phyloP scores from a whole-genome alignment of 2,113 vertebrate genomes.

The Ivindomyrus marchei region DNA sequence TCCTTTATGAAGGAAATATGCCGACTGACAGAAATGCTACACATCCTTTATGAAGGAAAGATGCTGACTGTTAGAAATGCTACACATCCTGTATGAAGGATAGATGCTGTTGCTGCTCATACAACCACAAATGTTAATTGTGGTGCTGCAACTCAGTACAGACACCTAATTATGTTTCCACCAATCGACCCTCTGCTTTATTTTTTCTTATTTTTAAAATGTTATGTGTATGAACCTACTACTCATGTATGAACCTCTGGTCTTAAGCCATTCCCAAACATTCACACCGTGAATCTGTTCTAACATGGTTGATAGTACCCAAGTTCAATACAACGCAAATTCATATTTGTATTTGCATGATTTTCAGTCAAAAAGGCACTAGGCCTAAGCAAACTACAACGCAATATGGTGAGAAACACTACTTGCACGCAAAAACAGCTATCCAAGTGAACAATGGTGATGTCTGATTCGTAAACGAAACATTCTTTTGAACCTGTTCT shows the following conservation, averaged over 20 bases:
- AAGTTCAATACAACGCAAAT: neutral
- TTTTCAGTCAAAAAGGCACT: neutral
- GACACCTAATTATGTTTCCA: neutral
- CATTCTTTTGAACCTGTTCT: neutral
- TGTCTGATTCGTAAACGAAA: neutral
- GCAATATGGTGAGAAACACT: neutral
- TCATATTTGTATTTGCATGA: neutral
- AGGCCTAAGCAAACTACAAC: neutral
- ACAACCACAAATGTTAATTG: neutral
- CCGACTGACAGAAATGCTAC: too few relatives aligned
- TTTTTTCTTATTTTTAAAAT: neutral
- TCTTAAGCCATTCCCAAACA: neutral
- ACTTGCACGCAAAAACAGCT: neutral
- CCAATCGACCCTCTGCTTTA: neutral
- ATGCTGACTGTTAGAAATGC: too few relatives aligned
- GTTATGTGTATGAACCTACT: neutral
- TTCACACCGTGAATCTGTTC: neutral
- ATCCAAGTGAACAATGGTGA: neutral
- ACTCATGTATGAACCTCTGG: neutral
- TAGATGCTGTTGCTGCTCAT: neutral
- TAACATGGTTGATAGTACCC: neutral
- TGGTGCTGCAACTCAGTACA: neutral
- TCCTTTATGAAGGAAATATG: too few relatives aligned
- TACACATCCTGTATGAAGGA: neutral
- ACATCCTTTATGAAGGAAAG: too few relatives aligned